Percentiles rank a stretch among this genome's conserved stretches.
Evolutionary conservation across 2,888 invertebrate genomes (phyloP).

Genomic region (Drosophila limbata): DNA sequence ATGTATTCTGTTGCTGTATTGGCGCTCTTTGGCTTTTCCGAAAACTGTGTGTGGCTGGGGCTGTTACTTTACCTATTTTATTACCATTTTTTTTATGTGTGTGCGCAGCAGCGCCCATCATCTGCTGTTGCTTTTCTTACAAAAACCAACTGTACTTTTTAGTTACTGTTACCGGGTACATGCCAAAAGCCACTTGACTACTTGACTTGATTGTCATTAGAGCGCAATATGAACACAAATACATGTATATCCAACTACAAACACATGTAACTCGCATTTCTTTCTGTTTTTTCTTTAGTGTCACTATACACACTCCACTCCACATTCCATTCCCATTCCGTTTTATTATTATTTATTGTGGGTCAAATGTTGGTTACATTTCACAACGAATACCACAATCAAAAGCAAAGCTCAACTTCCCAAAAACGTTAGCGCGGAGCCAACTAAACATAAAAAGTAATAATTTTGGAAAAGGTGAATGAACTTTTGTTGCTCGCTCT

Average conservation of each 20-base stretch:
- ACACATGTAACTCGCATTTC: slow-evolving; percentile 51
- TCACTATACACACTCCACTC: slow-evolving; percentile 41
- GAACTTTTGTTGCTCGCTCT: slow-evolving; percentile 65
- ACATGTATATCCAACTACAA: slow-evolving; percentile 11
- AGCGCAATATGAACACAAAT: slow-evolving; percentile 56
- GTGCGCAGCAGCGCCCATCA: slow-evolving; percentile 54
- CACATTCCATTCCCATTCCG: slow-evolving; percentile 31
- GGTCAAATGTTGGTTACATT: slow-evolving; percentile 74
- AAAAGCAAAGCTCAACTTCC: slow-evolving; percentile 45
- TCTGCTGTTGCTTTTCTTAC: slow-evolving; percentile 71
- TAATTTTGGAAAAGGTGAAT: slow-evolving; percentile 71
- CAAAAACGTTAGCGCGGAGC: slow-evolving; percentile 12
- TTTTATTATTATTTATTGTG: slow-evolving; percentile 61
- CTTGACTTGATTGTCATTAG: slow-evolving; percentile 80
- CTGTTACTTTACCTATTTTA: slow-evolving; percentile 78
- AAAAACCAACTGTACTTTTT: slow-evolving; percentile 80
- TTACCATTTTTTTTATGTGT: slow-evolving; percentile 68
- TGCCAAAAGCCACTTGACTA: slow-evolving; percentile 75
- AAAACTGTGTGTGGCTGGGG: slow-evolving; percentile 59
- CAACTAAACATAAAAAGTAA: slow-evolving; percentile 14
- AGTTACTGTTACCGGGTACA: slow-evolving; percentile 74
- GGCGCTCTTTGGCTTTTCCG: slow-evolving; percentile 67
- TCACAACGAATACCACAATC: slow-evolving; percentile 42
- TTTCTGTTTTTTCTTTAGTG: slow-evolving; percentile 54
- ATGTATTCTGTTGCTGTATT: slow-evolving; percentile 13